Evolutionary conservation across 2,113 vertebrate genomes (phyloP), one percentile per base, ranked within the genome.

Genomic region (Hippocampus guttulatus): DNA sequence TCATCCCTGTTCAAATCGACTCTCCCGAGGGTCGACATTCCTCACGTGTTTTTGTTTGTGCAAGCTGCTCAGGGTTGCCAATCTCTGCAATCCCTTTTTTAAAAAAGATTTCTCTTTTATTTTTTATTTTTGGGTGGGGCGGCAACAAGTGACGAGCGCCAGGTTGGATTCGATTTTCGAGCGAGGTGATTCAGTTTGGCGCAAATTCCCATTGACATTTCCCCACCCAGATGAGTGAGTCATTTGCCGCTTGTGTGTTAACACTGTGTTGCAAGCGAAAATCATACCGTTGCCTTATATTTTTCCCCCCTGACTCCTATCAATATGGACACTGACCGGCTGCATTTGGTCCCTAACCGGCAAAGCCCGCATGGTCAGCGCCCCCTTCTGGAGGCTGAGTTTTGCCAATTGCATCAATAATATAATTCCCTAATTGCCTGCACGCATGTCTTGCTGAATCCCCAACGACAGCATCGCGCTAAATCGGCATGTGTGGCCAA

Each of bases 1-100:
- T 91, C 88, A 92, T 91, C 90, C 90, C 89, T 86, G 90, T 92
- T 91, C 90, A 85, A 89, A 88, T 85, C 87, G 75, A 67, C 87
- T 90, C 89, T 89, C 85, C 67, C 71, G 90, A 87, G 91, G 88
- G 88, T 45, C 75, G 69, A 77, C 76, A 64, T 84, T 84, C 84
- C 82, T 81, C 76, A 81, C 75, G 81, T 84, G 82, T 86, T 88
- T 87, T 78, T 80, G 82, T 82, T 74, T 80, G 82, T 63, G 68
- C 77, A 79, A 77, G 40, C 63, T 65, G 63, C 33, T 30, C 60
- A 54, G 52, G 15, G 58, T 30, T 60, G 12, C 12, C 23, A 64
- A n/a, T 41, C 16, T 21, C 2, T 58, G 55, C 23, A 25, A 11
- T 57, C 23, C n/a, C 30, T 3, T 33, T 33, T 33, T 33, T 33